Conservation (phyloP, 2,888 invertebrate genomes). For the Ganaspis brasiliensis region DNA sequence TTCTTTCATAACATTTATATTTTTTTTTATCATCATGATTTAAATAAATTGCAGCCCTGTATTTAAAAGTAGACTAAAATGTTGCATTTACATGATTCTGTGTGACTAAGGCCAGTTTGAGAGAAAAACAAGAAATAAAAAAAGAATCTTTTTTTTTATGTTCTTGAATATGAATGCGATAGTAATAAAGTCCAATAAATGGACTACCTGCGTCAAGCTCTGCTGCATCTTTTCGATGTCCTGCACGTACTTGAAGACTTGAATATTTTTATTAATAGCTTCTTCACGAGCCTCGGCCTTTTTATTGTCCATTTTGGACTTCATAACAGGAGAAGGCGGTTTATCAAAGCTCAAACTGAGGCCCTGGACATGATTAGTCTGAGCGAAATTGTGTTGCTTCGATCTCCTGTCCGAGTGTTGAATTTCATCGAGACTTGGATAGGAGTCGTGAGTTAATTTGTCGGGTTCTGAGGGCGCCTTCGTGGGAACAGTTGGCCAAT, state of each 20-base stretch:
- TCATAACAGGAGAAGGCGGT: slow-evolving; percentile 67
- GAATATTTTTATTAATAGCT: slow-evolving; percentile 76
- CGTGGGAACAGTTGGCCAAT: slow-evolving; percentile 74
- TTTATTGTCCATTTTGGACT: slow-evolving; percentile 69
- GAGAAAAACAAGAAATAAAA: background rate
- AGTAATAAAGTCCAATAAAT: background rate
- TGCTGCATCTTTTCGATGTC: slow-evolving; percentile 82
- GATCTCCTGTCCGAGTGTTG: slow-evolving; percentile 74
- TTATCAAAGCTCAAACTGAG: slow-evolving; percentile 74
- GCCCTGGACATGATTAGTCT: slow-evolving; percentile 70
- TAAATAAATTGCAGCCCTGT: no score
- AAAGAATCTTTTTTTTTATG: background rate
- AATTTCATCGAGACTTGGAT: slow-evolving; percentile 78
- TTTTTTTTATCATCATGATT: no score
- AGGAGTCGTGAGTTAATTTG: slow-evolving; percentile 76
- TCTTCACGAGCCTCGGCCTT: slow-evolving; percentile 74
- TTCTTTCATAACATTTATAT: no score
- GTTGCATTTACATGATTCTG: no score
- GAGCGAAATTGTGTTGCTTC: slow-evolving; percentile 73
- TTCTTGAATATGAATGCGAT: background rate
- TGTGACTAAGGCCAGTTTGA: no score
- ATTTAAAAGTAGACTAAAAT: no score
- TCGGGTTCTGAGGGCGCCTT: slow-evolving; percentile 73
- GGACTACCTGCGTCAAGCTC: slow-evolving; percentile 71
- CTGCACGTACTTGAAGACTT: slow-evolving; percentile 80